These are phyloP conservation scores for Rachycentron canadum DNA, from an alignment of 2,797 vertebrate genomes.

Conservation along the genomic window DNA sequence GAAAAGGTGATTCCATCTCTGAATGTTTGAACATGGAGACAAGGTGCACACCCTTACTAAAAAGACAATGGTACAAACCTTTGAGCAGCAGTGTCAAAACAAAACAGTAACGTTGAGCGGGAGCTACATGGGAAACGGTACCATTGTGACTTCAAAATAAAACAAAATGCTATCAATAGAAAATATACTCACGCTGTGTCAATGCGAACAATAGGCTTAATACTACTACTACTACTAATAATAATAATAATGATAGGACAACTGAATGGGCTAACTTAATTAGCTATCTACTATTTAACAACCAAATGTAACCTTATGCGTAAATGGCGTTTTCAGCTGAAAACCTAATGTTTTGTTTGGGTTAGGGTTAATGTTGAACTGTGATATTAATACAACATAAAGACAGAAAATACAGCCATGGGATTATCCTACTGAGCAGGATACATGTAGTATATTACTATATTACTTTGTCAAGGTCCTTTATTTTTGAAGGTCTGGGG, in stretches of 20 bases:
- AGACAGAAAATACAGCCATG: neutral
- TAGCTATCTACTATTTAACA: too few species aligned
- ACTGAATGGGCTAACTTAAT: neutral
- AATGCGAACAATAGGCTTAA: too few species aligned
- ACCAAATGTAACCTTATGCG: too few species aligned
- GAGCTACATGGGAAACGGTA: conserved; percentile 11
- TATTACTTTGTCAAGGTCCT: neutral
- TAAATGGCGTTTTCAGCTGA: neutral
- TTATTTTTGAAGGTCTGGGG: neutral
- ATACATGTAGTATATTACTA: neutral
- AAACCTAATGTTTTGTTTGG: neutral
- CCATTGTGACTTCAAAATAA: conserved; percentile 51
- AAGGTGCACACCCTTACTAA: conserved; percentile 41
- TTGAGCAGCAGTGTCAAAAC: conserved; percentile 9
- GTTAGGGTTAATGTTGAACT: too few species aligned
- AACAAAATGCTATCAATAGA: neutral
- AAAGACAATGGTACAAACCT: conserved; percentile 65
- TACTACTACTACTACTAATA: neutral
- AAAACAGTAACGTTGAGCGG: neutral
- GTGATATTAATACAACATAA: neutral
- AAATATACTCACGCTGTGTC: too few species aligned
- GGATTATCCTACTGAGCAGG: neutral
- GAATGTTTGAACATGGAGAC: neutral
- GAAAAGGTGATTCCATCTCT: neutral
- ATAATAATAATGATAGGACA: neutral